Conservation (phyloP, 1,140 invertebrate species). For the Popillia japonica region DNA sequence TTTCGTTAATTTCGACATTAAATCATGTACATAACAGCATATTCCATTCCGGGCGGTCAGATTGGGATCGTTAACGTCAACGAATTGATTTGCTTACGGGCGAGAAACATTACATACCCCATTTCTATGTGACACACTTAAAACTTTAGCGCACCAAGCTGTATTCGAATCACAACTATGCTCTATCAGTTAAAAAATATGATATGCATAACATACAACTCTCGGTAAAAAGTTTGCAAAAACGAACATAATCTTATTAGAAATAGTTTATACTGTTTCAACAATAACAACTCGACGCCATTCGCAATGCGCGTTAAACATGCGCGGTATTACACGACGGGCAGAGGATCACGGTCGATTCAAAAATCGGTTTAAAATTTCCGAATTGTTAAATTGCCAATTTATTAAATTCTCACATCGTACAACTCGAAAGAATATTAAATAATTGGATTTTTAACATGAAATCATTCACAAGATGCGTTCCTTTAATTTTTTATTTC, state of each 20-base stretch:
- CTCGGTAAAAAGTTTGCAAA: constrained; percentile 43
- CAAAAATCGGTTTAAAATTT: constrained; percentile 32
- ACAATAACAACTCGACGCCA: constrained; percentile 63
- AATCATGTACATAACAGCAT: background rate
- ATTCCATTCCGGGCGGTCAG: background rate
- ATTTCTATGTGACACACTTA: constrained; percentile 61
- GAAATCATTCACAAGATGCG: background rate
- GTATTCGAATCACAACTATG: constrained; percentile 37
- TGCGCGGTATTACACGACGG: constrained; percentile 44
- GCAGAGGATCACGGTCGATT: constrained; percentile 36
- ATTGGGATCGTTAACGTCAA: constrained; percentile 41
- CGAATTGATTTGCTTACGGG: constrained; percentile 59
- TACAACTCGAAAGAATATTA: too few relatives aligned
- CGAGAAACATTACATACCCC: constrained; percentile 61
- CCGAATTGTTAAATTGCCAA: constrained; percentile 7
- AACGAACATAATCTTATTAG: constrained; percentile 60
- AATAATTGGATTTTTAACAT: too few relatives aligned
- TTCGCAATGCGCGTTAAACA: constrained; percentile 56
- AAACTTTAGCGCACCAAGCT: constrained; percentile 36
- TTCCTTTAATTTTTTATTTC: background rate
- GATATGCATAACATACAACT: constrained; percentile 42
- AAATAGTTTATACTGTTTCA: constrained; percentile 61
- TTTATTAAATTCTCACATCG: background rate
- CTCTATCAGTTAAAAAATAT: constrained; percentile 30
- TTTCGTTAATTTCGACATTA: constrained; percentile 14